Evolutionary conservation across 2,888 invertebrate species (phyloP), one percentile per base, ranked within the genome.

Genomic region (Lithophane socia): DNA sequence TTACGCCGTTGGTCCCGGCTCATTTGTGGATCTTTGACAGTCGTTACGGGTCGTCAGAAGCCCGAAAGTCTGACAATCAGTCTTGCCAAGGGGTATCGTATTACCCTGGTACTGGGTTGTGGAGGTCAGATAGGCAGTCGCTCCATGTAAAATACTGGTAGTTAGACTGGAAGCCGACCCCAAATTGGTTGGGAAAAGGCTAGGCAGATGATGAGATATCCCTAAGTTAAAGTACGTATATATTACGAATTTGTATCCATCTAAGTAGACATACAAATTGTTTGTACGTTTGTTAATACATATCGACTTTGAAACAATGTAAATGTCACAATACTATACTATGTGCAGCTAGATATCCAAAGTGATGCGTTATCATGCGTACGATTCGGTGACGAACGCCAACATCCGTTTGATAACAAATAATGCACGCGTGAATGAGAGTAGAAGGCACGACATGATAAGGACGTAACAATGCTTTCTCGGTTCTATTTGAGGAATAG

Each of bases 331-430:
- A 71, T 68, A 75, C 37, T 37, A 47, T 69, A 77, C 42, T 68
- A 56, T 71, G 37, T 75, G 71, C 67, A 81, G 73, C 58, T 79
- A 77, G 87, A 86, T 86, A 81, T 81, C 24, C 58, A 79, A 86
- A 73, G 80, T 78, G 75, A 85, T 71, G 78, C 54, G 67, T 73
- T 88, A 86, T 83, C 81, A 21, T 71, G 58, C n/a, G 69, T 65
- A 82, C 70, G 52, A 83, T 75, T 78, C 37, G 70, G 73, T 16
- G 67, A 64, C 63, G 37, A 67, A 73, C 24, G 69, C 73, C 61
- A 88, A 84, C 84, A 86, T 89, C 86, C 87, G 87, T 80, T 83
- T 58, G 61, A 71, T 82, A 80, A 86, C 86, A 87, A 77, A 87
- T 88, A 87, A 76, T 77, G 56, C 24, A 67, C 16, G 65, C 66